These are phyloP conservation scores for Megamerina dolium DNA, from an alignment of 2,888 invertebrate species.

Conservation along the genomic window DNA sequence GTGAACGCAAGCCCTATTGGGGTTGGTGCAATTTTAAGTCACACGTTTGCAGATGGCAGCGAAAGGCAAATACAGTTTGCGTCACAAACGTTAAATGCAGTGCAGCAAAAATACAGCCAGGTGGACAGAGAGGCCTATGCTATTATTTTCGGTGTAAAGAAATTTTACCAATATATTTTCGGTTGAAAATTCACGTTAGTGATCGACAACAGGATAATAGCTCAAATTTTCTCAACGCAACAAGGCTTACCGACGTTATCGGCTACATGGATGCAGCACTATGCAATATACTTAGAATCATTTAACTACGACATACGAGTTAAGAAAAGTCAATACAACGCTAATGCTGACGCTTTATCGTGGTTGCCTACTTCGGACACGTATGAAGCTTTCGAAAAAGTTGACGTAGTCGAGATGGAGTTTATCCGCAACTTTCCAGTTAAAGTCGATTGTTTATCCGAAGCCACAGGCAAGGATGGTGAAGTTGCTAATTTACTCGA, in stretches of 20 bases:
- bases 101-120: constrained; percentile 20
- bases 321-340: constrained; percentile 15
- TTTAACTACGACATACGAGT: constrained; percentile 22
- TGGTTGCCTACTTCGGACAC: constrained; percentile 4
- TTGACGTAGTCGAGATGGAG: constrained; percentile 6
- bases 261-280: constrained; percentile 20
- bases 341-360: constrained; percentile 21
- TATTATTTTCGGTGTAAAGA: constrained; percentile 40
- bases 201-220: constrained; percentile 26
- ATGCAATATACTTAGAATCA: constrained; percentile 20
- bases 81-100: constrained; percentile 27
- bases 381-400: constrained; percentile 16
- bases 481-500: constrained; percentile 10
- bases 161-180: no score
- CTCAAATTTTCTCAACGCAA: constrained; percentile 18
- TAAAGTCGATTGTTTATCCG: constrained; percentile 7
- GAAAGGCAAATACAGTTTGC: constrained; percentile 38
- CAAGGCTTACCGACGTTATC: background rate
- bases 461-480: constrained; percentile 8
- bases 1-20: constrained; percentile 30
- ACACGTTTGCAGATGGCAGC: constrained; percentile 32
- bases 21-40: constrained; percentile 35
- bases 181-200: constrained; percentile 29
- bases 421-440: constrained; percentile 13
- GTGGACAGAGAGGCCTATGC: constrained; percentile 31